phyloP scores from a whole-genome alignment of 2,113 vertebrate genomes.

The Halichoeres trimaculatus region DNA sequence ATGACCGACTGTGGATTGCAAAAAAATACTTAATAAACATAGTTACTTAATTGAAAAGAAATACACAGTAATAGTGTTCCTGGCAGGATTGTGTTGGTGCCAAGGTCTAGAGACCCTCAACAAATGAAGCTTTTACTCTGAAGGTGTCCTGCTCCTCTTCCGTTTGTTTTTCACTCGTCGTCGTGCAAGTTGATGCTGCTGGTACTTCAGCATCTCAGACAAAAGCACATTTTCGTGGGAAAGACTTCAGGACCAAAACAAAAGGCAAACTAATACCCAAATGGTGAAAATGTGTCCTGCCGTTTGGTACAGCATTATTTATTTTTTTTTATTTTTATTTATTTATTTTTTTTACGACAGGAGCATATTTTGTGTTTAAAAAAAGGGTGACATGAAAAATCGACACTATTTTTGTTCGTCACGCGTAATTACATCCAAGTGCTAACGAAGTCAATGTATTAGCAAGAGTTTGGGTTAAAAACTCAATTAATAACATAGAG shows the following conservation, averaged over 20 bases:
- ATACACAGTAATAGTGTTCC: background rate
- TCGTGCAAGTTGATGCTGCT: background rate
- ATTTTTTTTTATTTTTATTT: no score
- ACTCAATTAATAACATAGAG: no score
- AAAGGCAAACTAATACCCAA: slow-evolving; percentile 35
- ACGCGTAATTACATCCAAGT: no score
- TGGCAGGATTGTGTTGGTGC: background rate
- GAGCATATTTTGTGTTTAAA: background rate
- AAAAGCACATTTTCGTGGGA: slow-evolving; percentile 70
- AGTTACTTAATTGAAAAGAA: no score
- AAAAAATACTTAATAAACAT: no score
- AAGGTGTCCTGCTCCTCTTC: slow-evolving; percentile 18
- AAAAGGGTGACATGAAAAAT: no score
- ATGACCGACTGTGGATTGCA: no score
- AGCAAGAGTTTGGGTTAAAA: no score
- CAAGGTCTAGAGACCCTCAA: no score
- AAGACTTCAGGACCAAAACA: slow-evolving; percentile 36
- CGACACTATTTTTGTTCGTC: no score
- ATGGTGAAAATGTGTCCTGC: background rate
- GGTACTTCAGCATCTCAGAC: slow-evolving; percentile 59
- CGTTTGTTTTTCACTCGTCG: background rate
- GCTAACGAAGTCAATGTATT: no score
- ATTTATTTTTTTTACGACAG: background rate
- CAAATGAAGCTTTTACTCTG: slow-evolving; percentile 45
- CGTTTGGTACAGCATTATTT: background rate